These are phyloP conservation scores for Aproaerema taeniolella DNA, from an alignment of 2,888 invertebrate species.

Conservation along the genomic window DNA sequence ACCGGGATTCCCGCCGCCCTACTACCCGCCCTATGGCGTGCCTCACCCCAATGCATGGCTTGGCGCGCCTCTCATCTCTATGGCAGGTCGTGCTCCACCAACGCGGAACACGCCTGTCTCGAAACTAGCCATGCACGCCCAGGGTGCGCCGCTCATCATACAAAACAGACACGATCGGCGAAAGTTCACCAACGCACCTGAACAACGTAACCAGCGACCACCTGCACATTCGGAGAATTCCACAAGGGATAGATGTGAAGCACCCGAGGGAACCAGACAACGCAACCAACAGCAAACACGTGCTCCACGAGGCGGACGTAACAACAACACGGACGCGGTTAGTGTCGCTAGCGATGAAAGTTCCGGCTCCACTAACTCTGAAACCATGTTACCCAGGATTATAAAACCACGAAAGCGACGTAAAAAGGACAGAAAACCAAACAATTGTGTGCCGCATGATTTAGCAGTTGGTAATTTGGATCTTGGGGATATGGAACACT, in stretches of 20 bases:
- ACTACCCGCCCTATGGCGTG: conserved; percentile 70
- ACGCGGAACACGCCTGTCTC: conserved; percentile 78
- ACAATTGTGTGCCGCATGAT: conserved; percentile 68
- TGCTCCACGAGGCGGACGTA: conserved; percentile 56
- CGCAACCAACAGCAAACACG: conserved; percentile 64
- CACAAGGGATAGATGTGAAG: conserved; percentile 53
- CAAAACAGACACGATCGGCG: conserved; percentile 79
- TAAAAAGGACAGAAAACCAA: conserved; percentile 91
- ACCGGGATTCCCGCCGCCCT: conserved; percentile 72
- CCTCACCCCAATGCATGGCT: conserved; percentile 83
- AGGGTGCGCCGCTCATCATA: conserved; percentile 90
- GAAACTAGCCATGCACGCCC: conserved; percentile 88
- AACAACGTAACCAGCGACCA: conserved; percentile 59
- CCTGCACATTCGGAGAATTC: conserved; percentile 46
- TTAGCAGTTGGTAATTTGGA: conserved; percentile 55
- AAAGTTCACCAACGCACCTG: conserved; percentile 60
- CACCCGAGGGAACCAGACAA: conserved; percentile 55
- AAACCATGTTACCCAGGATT: conserved; percentile 89
- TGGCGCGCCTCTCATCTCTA: conserved; percentile 88
- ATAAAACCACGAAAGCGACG: conserved; percentile 93
- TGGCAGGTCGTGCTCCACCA: conserved; percentile 79
- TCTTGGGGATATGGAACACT: conserved; percentile 65
- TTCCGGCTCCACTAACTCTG: conserved; percentile 80
- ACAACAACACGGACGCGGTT: conserved; percentile 80
- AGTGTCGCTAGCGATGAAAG: conserved; percentile 88